Evolutionary conservation across 2,888 invertebrate genomes (phyloP), one percentile per base, ranked within the genome.

Genomic region (Agrochola lota): DNA sequence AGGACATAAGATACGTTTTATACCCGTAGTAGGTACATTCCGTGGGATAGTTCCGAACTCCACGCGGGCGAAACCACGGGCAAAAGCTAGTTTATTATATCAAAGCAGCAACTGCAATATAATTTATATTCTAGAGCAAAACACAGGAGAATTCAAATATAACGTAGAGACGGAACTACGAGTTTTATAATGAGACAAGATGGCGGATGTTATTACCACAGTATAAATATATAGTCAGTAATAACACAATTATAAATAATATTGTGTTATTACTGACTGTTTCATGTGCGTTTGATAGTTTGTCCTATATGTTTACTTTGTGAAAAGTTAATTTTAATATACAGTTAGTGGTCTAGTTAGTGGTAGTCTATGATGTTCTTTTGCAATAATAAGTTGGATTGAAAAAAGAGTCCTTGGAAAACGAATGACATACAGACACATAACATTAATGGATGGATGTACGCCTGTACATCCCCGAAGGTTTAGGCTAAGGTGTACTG

Each of bases 101-200:
- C 15, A 57, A 63, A 49, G 46, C 40, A 49, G 20, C 40, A 64
- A 43, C 15, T 35, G 23, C n/a, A 35, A 15, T 40, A 49, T n/a
- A 40, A 59, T 80, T 71, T 71, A 0, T n/a, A 63, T 80, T 43
- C 12, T 59, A 81, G 52, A 81, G 74, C 52, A 74, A 71, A 59
- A 81, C 46, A 23, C 59, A 55, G 35, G 43, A 35, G 57, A 66
- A 59, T 74, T 68, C 62, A 68, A 81, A 68, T 75, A 52, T 68
- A 81, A 68, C 35, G 15, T 40, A 52, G 49, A 63, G 17, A 75
- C 62, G 30, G 57, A 15, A 68, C 57, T 73, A 30, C 74, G 43
- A 55, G 52, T 40, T 70, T 80, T 82, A 66, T 77, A 82, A 80
- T 60, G 69, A 60, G 43, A 60, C 77, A 80, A 80, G 69, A 82